Evolutionary conservation across 2,888 invertebrate genomes (phyloP), one percentile per base, ranked within the genome.

Genomic region (Hydrotaea diabolus): DNA sequence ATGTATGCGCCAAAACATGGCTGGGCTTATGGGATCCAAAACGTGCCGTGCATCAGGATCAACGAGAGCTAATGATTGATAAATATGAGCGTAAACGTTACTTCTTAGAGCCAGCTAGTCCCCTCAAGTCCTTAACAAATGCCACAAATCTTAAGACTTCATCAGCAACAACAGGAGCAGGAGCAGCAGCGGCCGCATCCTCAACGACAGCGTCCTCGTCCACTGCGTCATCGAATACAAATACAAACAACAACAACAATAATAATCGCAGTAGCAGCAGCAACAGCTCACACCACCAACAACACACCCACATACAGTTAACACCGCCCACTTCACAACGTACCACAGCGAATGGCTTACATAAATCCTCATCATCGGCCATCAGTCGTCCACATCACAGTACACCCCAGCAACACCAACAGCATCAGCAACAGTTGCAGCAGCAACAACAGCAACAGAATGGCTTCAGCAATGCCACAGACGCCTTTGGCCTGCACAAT

Each of bases 1-100:
- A 98, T 94, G 95, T 96, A 90, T 98, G 98, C 93, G 95, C 96
- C 90, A 95, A 96, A 92, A 96, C 98, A 88, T 99, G 98, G 98
- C 93, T 99, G 88, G 98, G 98, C 9, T 93, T 98, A 73, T 96
- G 96, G 93, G 98, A 97, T 92, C 94, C 95, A 57, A 96, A 96
- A 90, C 94, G 95, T 86, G 95, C 95, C 89, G 98, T 98, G 90
- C 98, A 98, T 93, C 96, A 97, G 92, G 96, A 96, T 92, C 96
- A 98, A 89, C 96, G 96, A 91, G 98, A 98, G 92, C 96, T 98
- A 90, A 97, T 98, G 97, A 94, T 96, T 76, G 96, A 98, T 90
- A 99, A 98, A 93, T 99, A 99, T 92, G 99, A 99, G 92, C 95
- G 96, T 90, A 98, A 98, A 92, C 95, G 97, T 62, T 93, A 92